A percentile compares a stretch with the other conserved stretches of the same genome.
Evolutionary conservation across 2,888 invertebrate species (phyloP).

Genomic region (Nysson spinosus): DNA sequence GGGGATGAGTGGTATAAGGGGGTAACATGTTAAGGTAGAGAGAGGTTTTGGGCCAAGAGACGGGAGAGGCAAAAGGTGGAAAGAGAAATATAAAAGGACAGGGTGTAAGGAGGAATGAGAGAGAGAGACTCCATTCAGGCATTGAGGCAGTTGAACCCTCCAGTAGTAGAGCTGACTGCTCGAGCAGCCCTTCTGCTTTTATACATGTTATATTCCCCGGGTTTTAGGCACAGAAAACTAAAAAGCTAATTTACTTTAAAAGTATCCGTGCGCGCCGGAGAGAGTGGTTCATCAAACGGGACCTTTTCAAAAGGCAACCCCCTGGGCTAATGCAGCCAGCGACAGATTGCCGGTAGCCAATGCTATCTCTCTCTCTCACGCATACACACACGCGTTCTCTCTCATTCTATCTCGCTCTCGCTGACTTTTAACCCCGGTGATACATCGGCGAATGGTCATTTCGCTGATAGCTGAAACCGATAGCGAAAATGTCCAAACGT

Average conservation of each 20-base stretch:
- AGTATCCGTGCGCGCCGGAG: constrained; percentile 67
- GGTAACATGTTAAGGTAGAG: too few relatives aligned
- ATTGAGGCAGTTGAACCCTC: constrained; percentile 65
- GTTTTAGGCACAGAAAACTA: constrained; percentile 76
- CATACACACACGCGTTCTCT: constrained; percentile 24
- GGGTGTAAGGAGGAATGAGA: constrained; percentile 14
- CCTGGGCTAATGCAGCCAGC: constrained; percentile 75
- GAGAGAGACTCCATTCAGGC: constrained; percentile 57
- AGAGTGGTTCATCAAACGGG: constrained; percentile 68
- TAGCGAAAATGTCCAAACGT: constrained; percentile 71
- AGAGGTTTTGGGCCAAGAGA: constrained; percentile 13
- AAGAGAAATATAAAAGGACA: constrained; percentile 5
- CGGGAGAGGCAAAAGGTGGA: constrained; percentile 5
- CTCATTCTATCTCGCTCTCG: constrained; percentile 13
- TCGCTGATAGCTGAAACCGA: constrained; percentile 74
- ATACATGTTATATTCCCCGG: constrained; percentile 65
- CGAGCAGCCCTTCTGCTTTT: constrained; percentile 66
- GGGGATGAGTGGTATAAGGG: too few relatives aligned
- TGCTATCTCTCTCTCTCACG: constrained; percentile 45
- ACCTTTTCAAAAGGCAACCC: constrained; percentile 71
- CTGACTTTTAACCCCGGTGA: constrained; percentile 29
- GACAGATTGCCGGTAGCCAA: constrained; percentile 75
- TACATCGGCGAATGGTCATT: constrained; percentile 71
- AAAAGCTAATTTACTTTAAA: constrained; percentile 78
- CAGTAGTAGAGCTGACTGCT: constrained; percentile 38